Percentiles rank a stretch among this genome's conserved stretches.
Conservation (phyloP, 1,140 invertebrate genomes). For the Berghia stephanieae region DNA sequence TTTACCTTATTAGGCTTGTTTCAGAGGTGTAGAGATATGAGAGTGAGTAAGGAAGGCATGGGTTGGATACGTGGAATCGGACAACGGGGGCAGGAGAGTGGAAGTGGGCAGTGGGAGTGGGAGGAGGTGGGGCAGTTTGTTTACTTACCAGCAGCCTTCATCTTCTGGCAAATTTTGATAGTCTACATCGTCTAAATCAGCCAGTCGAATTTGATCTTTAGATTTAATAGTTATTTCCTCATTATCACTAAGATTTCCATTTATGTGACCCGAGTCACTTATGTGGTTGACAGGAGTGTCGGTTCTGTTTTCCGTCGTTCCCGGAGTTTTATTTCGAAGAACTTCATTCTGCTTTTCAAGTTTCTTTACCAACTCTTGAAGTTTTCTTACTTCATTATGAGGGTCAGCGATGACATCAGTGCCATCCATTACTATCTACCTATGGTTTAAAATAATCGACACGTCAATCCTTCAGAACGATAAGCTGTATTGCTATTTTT, state of each 20-base stretch:
- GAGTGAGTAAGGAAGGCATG: conserved; percentile 9
- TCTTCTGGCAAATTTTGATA: conserved; percentile 48
- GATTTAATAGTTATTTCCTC: conserved; percentile 35
- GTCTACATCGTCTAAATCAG: conserved; percentile 52
- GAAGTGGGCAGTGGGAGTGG: conserved; percentile 1
- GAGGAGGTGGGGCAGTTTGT: background rate
- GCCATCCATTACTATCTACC: too few relatives aligned
- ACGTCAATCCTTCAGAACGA: too few relatives aligned
- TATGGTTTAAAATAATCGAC: too few relatives aligned
- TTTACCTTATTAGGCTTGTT: background rate
- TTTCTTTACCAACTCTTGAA: conserved; percentile 66
- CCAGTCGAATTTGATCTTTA: conserved; percentile 28
- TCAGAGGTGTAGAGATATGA: background rate
- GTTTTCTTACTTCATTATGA: conserved; percentile 65
- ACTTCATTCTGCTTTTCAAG: conserved; percentile 67
- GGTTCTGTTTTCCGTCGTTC: too few relatives aligned
- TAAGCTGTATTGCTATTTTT: too few relatives aligned
- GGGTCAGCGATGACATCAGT: too few relatives aligned
- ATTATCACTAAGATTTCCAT: conserved; percentile 43
- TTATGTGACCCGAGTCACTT: conserved; percentile 38
- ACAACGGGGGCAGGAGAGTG: too few relatives aligned
- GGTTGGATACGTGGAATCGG: too few relatives aligned
- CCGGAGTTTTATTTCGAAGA: conserved; percentile 56
- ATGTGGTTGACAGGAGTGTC: conserved; percentile 42
- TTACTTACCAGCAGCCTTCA: conserved; percentile 60